Evolutionary conservation across 2,113 vertebrate species (phyloP), one percentile per base, ranked within the genome.

Genomic region (Hystrix brachyura): DNA sequence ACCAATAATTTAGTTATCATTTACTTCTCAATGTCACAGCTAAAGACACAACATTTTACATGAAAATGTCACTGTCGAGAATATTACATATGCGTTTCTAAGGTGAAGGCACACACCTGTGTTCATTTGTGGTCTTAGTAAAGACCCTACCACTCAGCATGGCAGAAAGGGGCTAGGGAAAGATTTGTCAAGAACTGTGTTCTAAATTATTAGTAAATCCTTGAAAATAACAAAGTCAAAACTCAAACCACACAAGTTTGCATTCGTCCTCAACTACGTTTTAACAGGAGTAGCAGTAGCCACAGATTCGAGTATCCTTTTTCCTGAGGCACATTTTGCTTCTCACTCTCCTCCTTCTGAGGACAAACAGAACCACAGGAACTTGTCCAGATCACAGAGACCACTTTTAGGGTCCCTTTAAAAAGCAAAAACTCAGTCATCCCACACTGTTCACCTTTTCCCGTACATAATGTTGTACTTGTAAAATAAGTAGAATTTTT

Each of bases 171-270:
- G 32, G 34, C 48, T 91, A 25, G 34, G 94, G 59, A 85, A 59
- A 51, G 74, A 32, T 87, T 94, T 90, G 23, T 67, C 15, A 83
- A 79, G 15, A 38, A 32, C 2, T 0, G 2, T 84, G 4, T n/a
- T 76, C 51, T 86, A 82, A 67, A 27, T 64, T 94, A 79, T 60
- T 57, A 74, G 21, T 48, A 90, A 87, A 38, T 46, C 55, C 59
- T 55, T 85, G 82, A 78, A 90, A 67, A 53, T 7, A 29, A 19
- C n/a, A 83, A 89, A 84, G n/a, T 84, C 64, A 81, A 59, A 94
- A 81, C 78, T 21, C 8, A 89, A 91, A 65, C 11, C 25, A 9
- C 19, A 15, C 78, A 72, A 27, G 8, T 86, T 59, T 72, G 43
- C 46, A 21, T 76, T 29, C 21, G 7, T 87, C 69, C 25, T n/a